Evolutionary conservation across 2,797 vertebrate species (phyloP).

Genomic region (Hypotaenidia okinawae): DNA sequence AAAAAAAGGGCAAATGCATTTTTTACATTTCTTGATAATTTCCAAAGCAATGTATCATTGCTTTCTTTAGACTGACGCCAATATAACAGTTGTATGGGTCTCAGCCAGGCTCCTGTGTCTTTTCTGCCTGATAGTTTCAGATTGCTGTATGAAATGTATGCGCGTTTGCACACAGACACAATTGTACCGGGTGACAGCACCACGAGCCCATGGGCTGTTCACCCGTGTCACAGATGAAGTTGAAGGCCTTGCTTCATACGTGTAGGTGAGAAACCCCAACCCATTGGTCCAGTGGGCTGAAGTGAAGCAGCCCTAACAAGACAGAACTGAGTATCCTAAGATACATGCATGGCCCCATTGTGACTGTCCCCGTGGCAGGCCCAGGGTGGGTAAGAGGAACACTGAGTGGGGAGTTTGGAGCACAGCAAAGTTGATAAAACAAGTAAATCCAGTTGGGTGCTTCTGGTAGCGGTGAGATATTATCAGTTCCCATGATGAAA

Average conservation of each 20-base stretch:
- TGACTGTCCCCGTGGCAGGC: neutral
- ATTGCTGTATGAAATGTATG: slow-evolving; percentile 52
- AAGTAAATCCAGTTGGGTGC: neutral
- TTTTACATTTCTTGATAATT: slow-evolving; percentile 77
- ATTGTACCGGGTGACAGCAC: neutral
- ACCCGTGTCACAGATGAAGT: neutral
- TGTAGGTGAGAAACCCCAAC: neutral
- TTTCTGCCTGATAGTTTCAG: slow-evolving; percentile 72
- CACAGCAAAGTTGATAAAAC: neutral
- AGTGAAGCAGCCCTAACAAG: slow-evolving; percentile 19
- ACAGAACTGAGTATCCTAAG: neutral
- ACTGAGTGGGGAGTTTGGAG: neutral
- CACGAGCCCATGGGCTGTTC: neutral
- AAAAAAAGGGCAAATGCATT: slow-evolving; percentile 78
- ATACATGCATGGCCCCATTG: neutral
- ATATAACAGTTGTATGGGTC: slow-evolving; percentile 70
- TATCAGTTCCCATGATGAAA: neutral
- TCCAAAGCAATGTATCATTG: slow-evolving; percentile 73
- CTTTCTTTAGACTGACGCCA: slow-evolving; percentile 73
- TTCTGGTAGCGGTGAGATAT: neutral
- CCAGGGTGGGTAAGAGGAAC: neutral
- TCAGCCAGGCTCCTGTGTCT: slow-evolving; percentile 76
- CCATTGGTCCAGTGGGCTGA: neutral
- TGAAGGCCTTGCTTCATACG: neutral
- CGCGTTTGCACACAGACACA: slow-evolving; percentile 63